Base-by-base conservation (phyloP, 2,888 invertebrate species). In the Spialia ferax region DNA sequence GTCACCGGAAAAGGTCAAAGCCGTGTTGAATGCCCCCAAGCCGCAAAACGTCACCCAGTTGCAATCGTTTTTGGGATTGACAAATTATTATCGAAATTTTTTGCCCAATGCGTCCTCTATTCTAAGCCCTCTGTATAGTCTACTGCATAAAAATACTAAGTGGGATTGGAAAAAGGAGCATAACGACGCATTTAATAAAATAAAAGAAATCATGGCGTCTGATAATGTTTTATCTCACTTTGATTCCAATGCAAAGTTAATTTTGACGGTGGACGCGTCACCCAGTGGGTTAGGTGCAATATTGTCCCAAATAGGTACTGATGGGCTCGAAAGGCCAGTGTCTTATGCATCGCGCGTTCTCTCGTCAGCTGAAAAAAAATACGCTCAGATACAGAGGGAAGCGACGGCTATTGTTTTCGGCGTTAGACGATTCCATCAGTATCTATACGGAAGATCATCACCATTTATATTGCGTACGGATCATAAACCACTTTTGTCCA, bases 371-470 rank as follows among this genome's bases (percentile, higher is more conserved):
- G 38, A 38, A 6, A 38, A 38, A 38, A 38, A 38, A n/a, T 38
- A 38, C 38, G 38, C 38, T 38, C 38, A 38, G n/a, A 38, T 38
- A n/a, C 38, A 38, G 4, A n/a, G n/a, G 38, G 38, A 38, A n/a
- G 38, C 38, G 5, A 38, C 38, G n/a, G 38, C 38, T n/a, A 38
- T 38, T 5, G 4, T 38, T n/a, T 38, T 38, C 6, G 38, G 38
- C n/a, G n/a, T 38, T n/a, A 38, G 38, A n/a, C n/a, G 38, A n/a
- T 38, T 38, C n/a, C 38, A 38, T n/a, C 38, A 38, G n/a, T 38
- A 38, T 10, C 38, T 38, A n/a, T 38, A 38, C 6, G 38, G 38
- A 1, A n/a, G 38, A n/a, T n/a, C 38, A n/a, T n/a, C 4, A n/a
- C n/a, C 38, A 5, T 38, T 38, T n/a, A n/a, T 38, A n/a, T 38